phyloP scores from a whole-genome alignment of 1,140 invertebrate species.

The Tyrophagus putrescentiae region DNA sequence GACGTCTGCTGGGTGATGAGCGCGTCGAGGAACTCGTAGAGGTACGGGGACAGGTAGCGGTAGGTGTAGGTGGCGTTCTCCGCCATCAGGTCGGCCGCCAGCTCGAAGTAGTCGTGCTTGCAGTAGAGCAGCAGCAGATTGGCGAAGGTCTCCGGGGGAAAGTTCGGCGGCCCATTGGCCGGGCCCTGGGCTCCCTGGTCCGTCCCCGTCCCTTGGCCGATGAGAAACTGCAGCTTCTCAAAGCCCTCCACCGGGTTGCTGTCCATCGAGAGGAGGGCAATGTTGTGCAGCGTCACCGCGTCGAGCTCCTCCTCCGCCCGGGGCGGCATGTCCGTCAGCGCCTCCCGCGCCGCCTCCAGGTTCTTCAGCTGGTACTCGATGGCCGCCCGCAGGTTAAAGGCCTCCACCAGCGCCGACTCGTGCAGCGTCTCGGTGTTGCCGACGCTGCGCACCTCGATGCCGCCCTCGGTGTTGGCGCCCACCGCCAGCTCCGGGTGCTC shows the following conservation, averaged over 20 bases:
- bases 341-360: constrained; percentile 75
- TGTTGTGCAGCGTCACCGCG: constrained; percentile 92
- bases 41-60: constrained; percentile 76
- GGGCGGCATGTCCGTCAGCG: constrained; percentile 93
- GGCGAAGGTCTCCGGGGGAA: constrained; percentile 92
- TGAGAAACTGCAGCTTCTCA: constrained; percentile 88
- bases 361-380: constrained; percentile 96
- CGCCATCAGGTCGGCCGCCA: constrained; percentile 92
- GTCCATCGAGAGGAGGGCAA: constrained; percentile 89
- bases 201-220: constrained; percentile 77
- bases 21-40: constrained; percentile 59
- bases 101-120: constrained; percentile 92
- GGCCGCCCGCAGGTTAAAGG: constrained; percentile 95
- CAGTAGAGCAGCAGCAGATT: constrained; percentile 89
- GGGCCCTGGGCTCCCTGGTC: not conserved
- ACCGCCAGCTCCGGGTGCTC: constrained; percentile 95
- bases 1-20: constrained; percentile 94
- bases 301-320: constrained; percentile 88
- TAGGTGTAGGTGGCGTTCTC: constrained; percentile 94
- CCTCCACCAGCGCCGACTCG: constrained; percentile 90
- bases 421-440: constrained; percentile 91
- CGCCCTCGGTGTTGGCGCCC: constrained; percentile 93
- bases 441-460: constrained; percentile 86
- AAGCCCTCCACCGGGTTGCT: constrained; percentile 78
- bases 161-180: no score